phyloP scores from a whole-genome alignment of 1,140 invertebrate genomes.

The Drosophila tristis region DNA sequence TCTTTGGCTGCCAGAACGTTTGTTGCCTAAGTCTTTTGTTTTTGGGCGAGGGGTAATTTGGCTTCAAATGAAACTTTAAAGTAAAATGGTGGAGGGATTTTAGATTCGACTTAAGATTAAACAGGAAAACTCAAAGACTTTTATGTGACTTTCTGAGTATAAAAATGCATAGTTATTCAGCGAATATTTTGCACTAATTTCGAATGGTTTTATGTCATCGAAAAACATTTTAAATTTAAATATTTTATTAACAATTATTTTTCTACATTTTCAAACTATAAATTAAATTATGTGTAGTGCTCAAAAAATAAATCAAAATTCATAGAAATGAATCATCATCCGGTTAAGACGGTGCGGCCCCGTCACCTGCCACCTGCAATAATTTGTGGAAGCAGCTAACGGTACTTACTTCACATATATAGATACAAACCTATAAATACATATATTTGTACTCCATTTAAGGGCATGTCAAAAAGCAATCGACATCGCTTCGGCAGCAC shows the following conservation, averaged over 20 bases:
- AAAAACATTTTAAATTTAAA: too few relatives aligned
- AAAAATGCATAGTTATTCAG: too few relatives aligned
- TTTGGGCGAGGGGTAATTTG: background rate
- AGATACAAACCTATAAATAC: background rate
- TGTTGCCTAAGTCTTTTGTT: constrained; percentile 66
- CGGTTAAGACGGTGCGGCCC: background rate
- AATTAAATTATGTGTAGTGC: background rate
- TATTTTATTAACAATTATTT: too few relatives aligned
- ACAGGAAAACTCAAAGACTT: background rate
- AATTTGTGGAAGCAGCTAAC: constrained; percentile 24
- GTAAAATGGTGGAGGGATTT: background rate
- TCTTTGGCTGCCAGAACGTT: constrained; percentile 26
- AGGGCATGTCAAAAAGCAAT: too few relatives aligned
- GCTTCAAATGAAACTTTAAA: background rate
- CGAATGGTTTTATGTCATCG: too few relatives aligned
- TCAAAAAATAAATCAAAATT: background rate
- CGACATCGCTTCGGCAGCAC: too few relatives aligned
- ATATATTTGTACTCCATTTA: too few relatives aligned
- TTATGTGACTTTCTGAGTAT: too few relatives aligned
- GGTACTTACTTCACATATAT: constrained; percentile 10
- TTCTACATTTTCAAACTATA: background rate
- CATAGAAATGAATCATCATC: background rate
- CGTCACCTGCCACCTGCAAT: background rate
- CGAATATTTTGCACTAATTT: too few relatives aligned
- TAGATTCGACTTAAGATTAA: too few relatives aligned